Conservation (phyloP, 2,888 invertebrate genomes). For the Hemicrepidius hirtus region DNA sequence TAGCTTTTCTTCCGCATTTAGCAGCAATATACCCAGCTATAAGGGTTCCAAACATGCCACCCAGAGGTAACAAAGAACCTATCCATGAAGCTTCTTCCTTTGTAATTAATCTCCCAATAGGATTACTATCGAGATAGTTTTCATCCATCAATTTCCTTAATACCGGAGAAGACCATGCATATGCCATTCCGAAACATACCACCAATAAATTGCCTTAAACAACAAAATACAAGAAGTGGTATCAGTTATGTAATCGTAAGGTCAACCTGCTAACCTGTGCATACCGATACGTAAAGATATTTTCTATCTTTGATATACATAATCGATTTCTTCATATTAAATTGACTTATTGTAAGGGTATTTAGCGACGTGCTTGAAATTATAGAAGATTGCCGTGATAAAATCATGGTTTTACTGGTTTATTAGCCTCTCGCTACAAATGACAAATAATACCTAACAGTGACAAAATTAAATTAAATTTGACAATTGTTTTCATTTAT, state of each 20-base stretch:
- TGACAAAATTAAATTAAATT: no score
- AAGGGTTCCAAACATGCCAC: constrained; percentile 79
- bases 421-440: no score
- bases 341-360: no score
- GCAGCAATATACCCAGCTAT: constrained; percentile 80
- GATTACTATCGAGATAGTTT: constrained; percentile 65
- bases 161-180: constrained; percentile 70
- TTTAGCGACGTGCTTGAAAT: no score
- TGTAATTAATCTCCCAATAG: constrained; percentile 72
- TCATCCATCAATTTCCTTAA: constrained; percentile 56
- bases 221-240: no score
- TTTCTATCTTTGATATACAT: constrained; percentile 2
- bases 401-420: no score
- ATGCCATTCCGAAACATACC: constrained; percentile 67
- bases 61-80: constrained; percentile 81
- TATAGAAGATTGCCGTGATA: no score
- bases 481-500: no score
- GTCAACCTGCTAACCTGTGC: constrained; percentile 9
- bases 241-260: no score
- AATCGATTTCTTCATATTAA: background rate
- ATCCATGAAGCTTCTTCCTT: constrained; percentile 82
- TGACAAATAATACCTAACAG: no score
- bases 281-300: constrained; percentile 26
- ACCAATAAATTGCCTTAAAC: constrained; percentile 26
- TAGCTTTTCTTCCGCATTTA: constrained; percentile 78